A percentile compares a stretch with the other conserved stretches of the same genome.
These are phyloP conservation scores for Condylura cristata DNA, from an alignment of 2,113 vertebrate genomes.

Conservation along the genomic window DNA sequence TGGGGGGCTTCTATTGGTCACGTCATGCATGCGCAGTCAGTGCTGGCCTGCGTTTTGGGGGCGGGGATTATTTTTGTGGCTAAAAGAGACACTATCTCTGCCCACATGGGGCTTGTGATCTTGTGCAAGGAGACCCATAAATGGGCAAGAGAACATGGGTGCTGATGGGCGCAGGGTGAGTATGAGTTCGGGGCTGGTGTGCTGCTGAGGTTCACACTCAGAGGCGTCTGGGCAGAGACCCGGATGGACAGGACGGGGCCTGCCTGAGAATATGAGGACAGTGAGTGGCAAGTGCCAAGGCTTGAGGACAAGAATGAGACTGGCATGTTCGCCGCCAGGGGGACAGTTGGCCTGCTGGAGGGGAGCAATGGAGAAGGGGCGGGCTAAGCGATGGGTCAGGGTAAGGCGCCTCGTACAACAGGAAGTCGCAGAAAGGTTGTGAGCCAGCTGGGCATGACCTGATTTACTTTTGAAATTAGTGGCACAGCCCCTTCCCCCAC, in stretches of 20 bases:
- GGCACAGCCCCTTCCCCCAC: too few relatives aligned
- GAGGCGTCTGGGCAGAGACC: background rate
- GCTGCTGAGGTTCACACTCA: background rate
- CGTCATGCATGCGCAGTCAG: too few relatives aligned
- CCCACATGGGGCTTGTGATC: background rate
- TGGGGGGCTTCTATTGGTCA: background rate
- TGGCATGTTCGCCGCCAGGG: background rate
- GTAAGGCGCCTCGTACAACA: background rate
- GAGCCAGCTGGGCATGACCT: background rate
- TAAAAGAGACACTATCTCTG: background rate
- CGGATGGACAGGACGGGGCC: background rate
- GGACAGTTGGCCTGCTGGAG: background rate
- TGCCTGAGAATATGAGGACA: background rate
- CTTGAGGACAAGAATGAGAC: background rate
- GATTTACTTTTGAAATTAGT: background rate
- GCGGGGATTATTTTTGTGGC: too few relatives aligned
- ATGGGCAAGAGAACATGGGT: background rate
- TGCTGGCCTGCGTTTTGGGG: background rate
- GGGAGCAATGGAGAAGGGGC: background rate
- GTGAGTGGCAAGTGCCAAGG: background rate
- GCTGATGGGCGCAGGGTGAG: background rate
- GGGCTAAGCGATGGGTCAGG: background rate
- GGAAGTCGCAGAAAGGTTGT: background rate
- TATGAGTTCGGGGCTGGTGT: background rate
- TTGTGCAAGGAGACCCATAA: background rate